Evolutionary conservation across 1,140 invertebrate genomes (phyloP).

Genomic region (Cyphomyrmex costatus): DNA sequence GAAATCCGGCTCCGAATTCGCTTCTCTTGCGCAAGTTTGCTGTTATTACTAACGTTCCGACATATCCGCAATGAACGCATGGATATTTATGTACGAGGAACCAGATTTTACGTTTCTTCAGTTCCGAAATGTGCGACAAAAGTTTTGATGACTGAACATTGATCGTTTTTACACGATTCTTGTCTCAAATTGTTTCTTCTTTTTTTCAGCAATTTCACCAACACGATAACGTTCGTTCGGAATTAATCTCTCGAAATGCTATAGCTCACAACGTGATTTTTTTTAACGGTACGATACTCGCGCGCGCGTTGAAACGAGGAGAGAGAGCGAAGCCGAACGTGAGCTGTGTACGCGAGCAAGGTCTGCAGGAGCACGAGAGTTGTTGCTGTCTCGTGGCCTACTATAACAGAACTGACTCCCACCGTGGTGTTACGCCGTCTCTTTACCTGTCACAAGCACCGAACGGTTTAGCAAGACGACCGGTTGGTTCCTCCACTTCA

Average conservation of each 20-base stretch:
- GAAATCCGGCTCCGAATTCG: slow-evolving; percentile 41
- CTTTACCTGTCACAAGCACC: slow-evolving; percentile 77
- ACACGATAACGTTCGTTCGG: not conserved
- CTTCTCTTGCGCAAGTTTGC: slow-evolving; percentile 46
- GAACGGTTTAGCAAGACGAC: slow-evolving; percentile 54
- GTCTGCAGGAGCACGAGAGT: slow-evolving; percentile 76
- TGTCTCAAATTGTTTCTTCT: not conserved
- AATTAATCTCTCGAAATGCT: slow-evolving; percentile 7
- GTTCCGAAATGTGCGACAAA: slow-evolving; percentile 9
- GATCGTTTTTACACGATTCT: not conserved
- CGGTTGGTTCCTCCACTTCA: slow-evolving; percentile 28
- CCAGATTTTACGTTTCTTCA: slow-evolving; percentile 12
- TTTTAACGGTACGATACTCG: slow-evolving; percentile 47
- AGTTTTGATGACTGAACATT: not conserved
- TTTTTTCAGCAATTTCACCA: not conserved
- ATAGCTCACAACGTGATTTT: slow-evolving; percentile 34
- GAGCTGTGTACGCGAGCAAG: slow-evolving; percentile 29
- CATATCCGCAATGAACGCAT: not conserved
- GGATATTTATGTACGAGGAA: not conserved
- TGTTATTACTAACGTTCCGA: not conserved
- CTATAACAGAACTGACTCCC: slow-evolving; percentile 87
- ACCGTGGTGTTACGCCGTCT: slow-evolving; percentile 76
- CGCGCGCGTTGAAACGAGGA: slow-evolving; percentile 64
- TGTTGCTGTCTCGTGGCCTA: slow-evolving; percentile 85
- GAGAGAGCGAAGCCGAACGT: slow-evolving; percentile 65